Base-by-base conservation (phyloP, 1,140 invertebrate genomes). In the Pseudomyrmex dendroicus region DNA sequence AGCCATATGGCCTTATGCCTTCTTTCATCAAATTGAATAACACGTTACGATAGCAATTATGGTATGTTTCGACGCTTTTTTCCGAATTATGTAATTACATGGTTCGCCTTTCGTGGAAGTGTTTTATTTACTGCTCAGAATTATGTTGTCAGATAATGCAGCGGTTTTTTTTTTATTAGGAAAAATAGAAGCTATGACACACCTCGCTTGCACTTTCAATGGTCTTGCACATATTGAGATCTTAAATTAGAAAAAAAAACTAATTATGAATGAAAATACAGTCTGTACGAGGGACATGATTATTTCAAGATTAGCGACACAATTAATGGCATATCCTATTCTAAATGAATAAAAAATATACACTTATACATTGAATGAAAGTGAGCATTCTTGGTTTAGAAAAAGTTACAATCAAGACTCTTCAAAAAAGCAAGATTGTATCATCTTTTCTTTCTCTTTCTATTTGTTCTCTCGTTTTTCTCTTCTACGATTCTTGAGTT, bases 21-120 rank as follows among this genome's bases (percentile, higher is more conserved):
- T 13, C 5, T 73, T 25, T 62, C 8, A 25, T n/a, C 59, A 63
- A 74, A 61, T 74, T 74, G 44, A 44, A 74, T 62, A 74, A 74
- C 20, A 74, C 15, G 59, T 74, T 74, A 50, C 44, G 13, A 61
- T n/a, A 20, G 20, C 17, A 44, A 74, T 74, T 63, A 74, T 17
- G 10, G 10, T 15, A 8, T 12, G 13, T 62, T 7, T 35, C 35
- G 35, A 35, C 35, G 35, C 35, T 35, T 35, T 35, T 35, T 15
- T n/a, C 2, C 9, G 17, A 73, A 48, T 74, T 74, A 74, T 8
- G 10, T 74, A 63, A 74, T 74, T 25, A 48, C 2, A 63, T 35
- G 44, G 3, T 13, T 10, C 5, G 44, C 10, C 15, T 1, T 12
- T 62, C 15, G 10, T 63, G 44, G 25, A 67, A 77, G 35, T 64